Percentiles rank a stretch among this genome's conserved stretches.
phyloP scores from a whole-genome alignment of 37 sponge, comb jelly and placozoan genomes.

The Beroe ovata region DNA sequence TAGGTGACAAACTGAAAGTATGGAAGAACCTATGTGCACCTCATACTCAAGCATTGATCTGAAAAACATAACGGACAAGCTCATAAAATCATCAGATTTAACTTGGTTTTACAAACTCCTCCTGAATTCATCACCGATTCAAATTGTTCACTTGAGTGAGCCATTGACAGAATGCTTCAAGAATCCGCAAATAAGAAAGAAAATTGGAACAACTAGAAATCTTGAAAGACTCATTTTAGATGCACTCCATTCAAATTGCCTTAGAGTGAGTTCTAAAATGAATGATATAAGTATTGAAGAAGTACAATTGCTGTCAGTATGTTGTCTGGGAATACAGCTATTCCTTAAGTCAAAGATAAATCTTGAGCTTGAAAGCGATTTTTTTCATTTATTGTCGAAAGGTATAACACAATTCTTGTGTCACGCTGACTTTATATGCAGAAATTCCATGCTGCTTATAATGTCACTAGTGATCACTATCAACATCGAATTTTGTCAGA shows the following conservation, averaged over 20 bases:
- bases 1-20: too few relatives aligned
- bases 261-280: neutral
- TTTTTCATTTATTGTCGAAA: neutral
- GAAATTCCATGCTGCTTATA: neutral
- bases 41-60: too few relatives aligned
- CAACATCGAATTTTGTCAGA: neutral
- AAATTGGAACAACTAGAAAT: neutral
- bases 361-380: neutral
- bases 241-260: neutral
- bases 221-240: neutral
- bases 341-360: neutral
- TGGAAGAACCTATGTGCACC: too few relatives aligned
- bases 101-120: neutral
- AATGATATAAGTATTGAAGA: neutral
- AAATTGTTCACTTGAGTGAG: constrained; percentile 15
- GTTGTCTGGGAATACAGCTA: neutral
- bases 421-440: neutral
- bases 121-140: neutral
- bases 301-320: neutral
- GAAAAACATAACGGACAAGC: neutral
- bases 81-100: neutral
- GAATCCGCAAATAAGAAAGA: neutral
- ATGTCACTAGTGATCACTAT: neutral
- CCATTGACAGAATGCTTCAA: constrained; percentile 51
- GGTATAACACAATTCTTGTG: neutral